A percentile compares a stretch with the other conserved stretches of the same genome.
These are phyloP conservation scores for Urechis unicinctus DNA, from an alignment of 2,888 invertebrate genomes.

Conservation along the genomic window DNA sequence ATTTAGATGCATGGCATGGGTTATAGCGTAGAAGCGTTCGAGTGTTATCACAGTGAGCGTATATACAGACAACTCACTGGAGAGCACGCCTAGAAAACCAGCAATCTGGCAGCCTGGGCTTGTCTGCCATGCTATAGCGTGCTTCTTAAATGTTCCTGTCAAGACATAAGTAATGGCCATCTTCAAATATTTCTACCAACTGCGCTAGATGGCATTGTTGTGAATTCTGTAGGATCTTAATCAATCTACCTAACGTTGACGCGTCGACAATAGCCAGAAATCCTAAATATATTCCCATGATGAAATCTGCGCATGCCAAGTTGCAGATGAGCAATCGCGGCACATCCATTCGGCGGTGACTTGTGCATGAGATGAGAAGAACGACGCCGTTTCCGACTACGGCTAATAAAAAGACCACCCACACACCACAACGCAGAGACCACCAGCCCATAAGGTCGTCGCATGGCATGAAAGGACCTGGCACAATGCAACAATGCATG, in stretches of 20 bases:
- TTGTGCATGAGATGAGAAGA: conserved; percentile 84
- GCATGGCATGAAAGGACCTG: conserved; percentile 89
- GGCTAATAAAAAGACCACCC: conserved; percentile 92
- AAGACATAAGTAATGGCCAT: no score
- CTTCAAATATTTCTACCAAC: no score
- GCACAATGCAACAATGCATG: no score
- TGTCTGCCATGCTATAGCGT: conserved; percentile 96
- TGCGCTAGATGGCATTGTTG: no score
- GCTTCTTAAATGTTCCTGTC: conserved; percentile 82
- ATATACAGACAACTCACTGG: conserved; percentile 89
- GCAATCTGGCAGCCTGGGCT: conserved; percentile 86
- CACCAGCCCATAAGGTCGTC: conserved; percentile 96
- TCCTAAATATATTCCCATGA: conserved; percentile 92
- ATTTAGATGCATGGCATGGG: conserved; percentile 94
- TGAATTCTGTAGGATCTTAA: no score
- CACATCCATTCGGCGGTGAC: conserved; percentile 89
- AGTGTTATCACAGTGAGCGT: conserved; percentile 93
- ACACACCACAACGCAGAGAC: conserved; percentile 92
- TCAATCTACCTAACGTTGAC: conserved; percentile 83
- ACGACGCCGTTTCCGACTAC: conserved; percentile 94
- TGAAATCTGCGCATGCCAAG: conserved; percentile 91
- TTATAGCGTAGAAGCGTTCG: conserved; percentile 88
- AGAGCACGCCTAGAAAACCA: conserved; percentile 88
- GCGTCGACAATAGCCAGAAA: conserved; percentile 93
- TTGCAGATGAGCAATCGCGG: conserved; percentile 95